These are phyloP conservation scores for Drosophila carrolli DNA, from an alignment of 1,140 invertebrate species.

Conservation along the genomic window DNA sequence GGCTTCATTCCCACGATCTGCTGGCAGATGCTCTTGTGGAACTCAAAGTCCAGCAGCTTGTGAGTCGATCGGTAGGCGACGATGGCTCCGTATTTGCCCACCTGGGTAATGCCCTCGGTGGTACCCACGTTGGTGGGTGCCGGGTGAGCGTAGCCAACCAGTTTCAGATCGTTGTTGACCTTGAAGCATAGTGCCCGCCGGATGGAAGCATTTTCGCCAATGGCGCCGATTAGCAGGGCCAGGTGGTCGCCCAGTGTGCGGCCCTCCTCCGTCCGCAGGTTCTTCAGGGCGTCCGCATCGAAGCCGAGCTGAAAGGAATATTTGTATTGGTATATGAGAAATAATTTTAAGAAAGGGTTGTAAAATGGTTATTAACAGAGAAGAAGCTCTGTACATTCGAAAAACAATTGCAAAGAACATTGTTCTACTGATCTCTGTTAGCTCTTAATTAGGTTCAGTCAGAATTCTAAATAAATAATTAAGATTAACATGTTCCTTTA, in stretches of 20 bases:
- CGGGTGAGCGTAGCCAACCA: constrained; percentile 91
- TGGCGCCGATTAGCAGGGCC: constrained; percentile 92
- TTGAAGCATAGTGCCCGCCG: constrained; percentile 91
- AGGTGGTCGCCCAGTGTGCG: constrained; percentile 91
- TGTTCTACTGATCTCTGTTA: too few relatives aligned
- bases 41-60: constrained; percentile 78
- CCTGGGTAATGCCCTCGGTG: constrained; percentile 85
- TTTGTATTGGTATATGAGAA: neutral
- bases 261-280: constrained; percentile 87
- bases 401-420: neutral
- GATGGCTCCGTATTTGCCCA: constrained; percentile 94
- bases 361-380: neutral
- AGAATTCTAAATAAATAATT: too few relatives aligned
- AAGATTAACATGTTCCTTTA: too few relatives aligned
- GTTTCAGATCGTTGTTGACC: constrained; percentile 86
- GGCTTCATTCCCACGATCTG: constrained; percentile 97
- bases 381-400: neutral
- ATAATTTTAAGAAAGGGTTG: neutral
- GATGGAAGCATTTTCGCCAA: constrained; percentile 96
- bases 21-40: constrained; percentile 92
- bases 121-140: constrained; percentile 81
- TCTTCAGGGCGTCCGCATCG: constrained; percentile 88
- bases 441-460: too few relatives aligned
- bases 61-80: constrained; percentile 88
- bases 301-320: constrained; percentile 86